Evolutionary conservation across 2,888 invertebrate species (phyloP), one percentile per base, ranked within the genome.

Genomic region (Eurytoma californica): DNA sequence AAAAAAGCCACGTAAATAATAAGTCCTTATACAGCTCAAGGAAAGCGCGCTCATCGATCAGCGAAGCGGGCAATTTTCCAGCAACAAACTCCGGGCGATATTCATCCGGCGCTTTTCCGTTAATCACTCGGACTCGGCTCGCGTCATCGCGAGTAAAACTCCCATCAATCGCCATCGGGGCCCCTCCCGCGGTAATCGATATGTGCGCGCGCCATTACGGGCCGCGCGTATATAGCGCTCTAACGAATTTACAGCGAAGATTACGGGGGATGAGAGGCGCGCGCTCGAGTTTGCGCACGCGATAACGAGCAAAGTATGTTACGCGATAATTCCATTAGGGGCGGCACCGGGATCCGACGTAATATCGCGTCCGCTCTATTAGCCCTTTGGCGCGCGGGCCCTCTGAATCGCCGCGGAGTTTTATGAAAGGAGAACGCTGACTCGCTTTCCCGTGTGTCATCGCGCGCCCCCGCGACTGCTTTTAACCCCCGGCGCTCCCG

Each of bases 261-360:
- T 83, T 83, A 83, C 70, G 63, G 20, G 57, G 66, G 16, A 20
- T 47, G 39, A 47, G 28, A 51, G 51, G 57, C 5, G 24, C 30
- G 30, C 2, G 53, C 20, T n/a, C 47, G 39, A 9, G 28, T 7
- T 28, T n/a, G 16, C 53, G 14, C 30, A 63, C 18, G 51, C 57
- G 68, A 65, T 80, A 70, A 76, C 81, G 82, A 80, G 81, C 70
- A 76, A 83, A 83, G 82, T 82, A 83, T 74, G 79, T 82, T 82
- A 80, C 76, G 77, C 78, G 77, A 81, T 82, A 82, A 82, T 83
- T 81, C 82, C 82, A 84, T 84, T 84, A 83, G 73, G 39, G 53
- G 74, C 75, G 69, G 18, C 13, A 53, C 18, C 39, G 49, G 16
- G 20, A n/a, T 18, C 3, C 80, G 81, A 69, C 82, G 82, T 80